A percentile compares a stretch with the other conserved stretches of the same genome.
Evolutionary conservation across 35 echinoderm and acorn worm genomes (phyloP).

Genomic region (Ophioderma brevispina): DNA sequence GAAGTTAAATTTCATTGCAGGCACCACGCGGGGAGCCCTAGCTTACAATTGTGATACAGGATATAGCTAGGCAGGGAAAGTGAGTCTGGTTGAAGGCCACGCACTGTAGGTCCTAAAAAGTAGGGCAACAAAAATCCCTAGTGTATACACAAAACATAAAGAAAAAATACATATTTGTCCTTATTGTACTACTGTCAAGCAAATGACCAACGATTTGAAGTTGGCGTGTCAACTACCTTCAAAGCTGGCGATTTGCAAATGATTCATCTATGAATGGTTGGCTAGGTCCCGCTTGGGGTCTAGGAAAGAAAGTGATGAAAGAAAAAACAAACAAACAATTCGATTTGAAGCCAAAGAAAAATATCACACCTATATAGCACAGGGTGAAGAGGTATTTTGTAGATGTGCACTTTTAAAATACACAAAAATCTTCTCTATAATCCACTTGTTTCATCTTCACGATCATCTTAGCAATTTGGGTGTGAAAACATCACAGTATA

Average conservation of each 20-base stretch:
- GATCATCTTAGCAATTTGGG: no score
- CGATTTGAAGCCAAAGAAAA: background rate
- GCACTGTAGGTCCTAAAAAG: no score
- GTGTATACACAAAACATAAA: background rate
- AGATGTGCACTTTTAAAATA: no score
- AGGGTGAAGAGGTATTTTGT: background rate
- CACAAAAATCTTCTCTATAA: no score
- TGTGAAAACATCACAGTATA: no score
- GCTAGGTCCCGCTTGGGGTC: background rate
- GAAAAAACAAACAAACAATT: slow-evolving; percentile 9
- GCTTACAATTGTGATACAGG: no score
- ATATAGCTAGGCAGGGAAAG: no score
- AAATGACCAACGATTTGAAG: background rate
- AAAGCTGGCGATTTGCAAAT: background rate
- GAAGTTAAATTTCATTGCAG: no score
- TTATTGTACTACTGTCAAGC: background rate
- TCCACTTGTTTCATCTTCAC: no score
- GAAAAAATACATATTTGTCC: slow-evolving; percentile 7
- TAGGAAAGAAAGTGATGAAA: background rate
- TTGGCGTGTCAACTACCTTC: background rate
- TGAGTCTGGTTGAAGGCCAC: no score
- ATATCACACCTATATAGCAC: background rate
- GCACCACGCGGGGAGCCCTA: no score
- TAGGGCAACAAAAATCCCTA: no score
- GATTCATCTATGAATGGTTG: background rate